These are phyloP conservation scores for Drosophila barbarae DNA, from an alignment of 2,888 invertebrate species.

Conservation along the genomic window DNA sequence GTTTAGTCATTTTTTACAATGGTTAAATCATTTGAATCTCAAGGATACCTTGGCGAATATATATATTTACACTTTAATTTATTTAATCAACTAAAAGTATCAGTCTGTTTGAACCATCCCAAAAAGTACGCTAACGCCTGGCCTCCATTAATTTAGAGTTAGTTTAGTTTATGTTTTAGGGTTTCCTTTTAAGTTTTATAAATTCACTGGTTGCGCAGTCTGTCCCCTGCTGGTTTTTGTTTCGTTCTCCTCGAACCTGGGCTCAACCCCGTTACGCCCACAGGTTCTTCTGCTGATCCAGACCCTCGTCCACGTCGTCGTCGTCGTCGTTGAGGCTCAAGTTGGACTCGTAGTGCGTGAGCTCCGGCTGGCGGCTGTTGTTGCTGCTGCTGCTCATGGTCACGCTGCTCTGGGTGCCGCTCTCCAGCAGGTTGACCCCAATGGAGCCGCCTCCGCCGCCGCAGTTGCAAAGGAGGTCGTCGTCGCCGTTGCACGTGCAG, in stretches of 20 bases:
- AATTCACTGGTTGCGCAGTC: constrained; percentile 43
- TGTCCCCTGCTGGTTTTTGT: constrained; percentile 30
- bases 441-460: constrained; percentile 38
- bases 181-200: constrained; percentile 35
- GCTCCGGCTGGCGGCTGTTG: constrained; percentile 69
- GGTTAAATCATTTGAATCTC: constrained; percentile 18
- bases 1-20: constrained; percentile 33
- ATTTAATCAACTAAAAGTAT: constrained; percentile 75
- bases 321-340: constrained; percentile 74
- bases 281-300: constrained; percentile 63
- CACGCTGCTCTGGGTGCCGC: constrained; percentile 73
- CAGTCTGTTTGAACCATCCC: constrained; percentile 72
- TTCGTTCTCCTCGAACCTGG: constrained; percentile 5
- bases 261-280: constrained; percentile 75
- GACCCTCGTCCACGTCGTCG: constrained; percentile 60
- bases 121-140: constrained; percentile 31
- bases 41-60: constrained; percentile 20
- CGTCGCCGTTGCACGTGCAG: constrained; percentile 70
- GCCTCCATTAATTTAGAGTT: constrained; percentile 9
- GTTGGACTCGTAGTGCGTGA: constrained; percentile 77
- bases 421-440: constrained; percentile 49
- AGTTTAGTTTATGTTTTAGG: constrained; percentile 18
- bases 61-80: constrained; percentile 34
- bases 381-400: constrained; percentile 75
- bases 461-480: constrained; percentile 67